These are phyloP conservation scores for Myodes glareolus DNA, from an alignment of 2,113 vertebrate genomes.

Conservation along the genomic window DNA sequence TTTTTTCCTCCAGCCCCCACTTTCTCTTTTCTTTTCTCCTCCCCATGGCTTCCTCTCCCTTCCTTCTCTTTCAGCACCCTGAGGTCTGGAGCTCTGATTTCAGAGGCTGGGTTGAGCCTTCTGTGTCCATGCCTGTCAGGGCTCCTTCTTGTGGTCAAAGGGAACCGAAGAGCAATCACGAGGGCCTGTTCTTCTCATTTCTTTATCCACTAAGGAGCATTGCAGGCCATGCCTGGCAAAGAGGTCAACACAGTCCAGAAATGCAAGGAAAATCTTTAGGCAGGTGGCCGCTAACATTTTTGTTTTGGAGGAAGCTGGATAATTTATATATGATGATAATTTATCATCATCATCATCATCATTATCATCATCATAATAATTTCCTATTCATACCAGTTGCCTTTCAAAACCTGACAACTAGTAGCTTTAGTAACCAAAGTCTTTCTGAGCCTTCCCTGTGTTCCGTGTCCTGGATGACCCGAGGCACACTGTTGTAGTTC, in stretches of 20 bases:
- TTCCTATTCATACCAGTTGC: not conserved
- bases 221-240: not conserved
- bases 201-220: not conserved
- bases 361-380: not conserved
- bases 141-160: not conserved
- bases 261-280: not conserved
- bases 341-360: not conserved
- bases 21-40: rapidly evolving
- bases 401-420: not conserved
- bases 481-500: not conserved
- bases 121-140: not conserved
- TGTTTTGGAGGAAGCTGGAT: not conserved
- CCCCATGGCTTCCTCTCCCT: not conserved
- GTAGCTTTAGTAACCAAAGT: not conserved
- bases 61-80: not conserved
- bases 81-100: conserved; percentile 16
- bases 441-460: too few species aligned
- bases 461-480: not conserved
- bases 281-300: not conserved
- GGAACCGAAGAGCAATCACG: too few species aligned
- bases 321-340: too few species aligned
- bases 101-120: conserved; percentile 23
- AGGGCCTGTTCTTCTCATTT: not conserved
- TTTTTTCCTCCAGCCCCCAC: rapidly evolving
- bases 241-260: not conserved